These are phyloP conservation scores for Drosophila mimica DNA, from an alignment of 2,888 invertebrate genomes.

Conservation along the genomic window DNA sequence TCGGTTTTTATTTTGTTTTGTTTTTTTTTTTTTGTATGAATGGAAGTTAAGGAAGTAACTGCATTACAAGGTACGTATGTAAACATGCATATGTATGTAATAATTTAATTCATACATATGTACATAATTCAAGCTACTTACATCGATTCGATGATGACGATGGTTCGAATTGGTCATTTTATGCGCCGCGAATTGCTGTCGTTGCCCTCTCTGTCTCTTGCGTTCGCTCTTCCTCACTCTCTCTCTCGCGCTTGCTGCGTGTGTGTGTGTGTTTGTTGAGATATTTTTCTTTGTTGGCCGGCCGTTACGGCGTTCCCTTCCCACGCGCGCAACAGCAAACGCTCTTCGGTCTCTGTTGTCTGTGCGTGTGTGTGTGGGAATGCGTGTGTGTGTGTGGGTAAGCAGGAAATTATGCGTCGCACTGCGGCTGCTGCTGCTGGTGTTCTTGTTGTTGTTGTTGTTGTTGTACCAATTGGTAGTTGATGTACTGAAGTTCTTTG, in stretches of 20 bases:
- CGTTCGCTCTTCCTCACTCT: conserved; percentile 14
- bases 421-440: conserved; percentile 51
- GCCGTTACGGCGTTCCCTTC: conserved; percentile 59
- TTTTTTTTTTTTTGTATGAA: conserved; percentile 16
- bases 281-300: conserved; percentile 70
- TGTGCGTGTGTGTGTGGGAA: conserved; percentile 48
- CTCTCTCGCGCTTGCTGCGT: not conserved
- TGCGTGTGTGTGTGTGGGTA: conserved; percentile 53
- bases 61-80: conserved; percentile 8
- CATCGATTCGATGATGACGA: conserved; percentile 71
- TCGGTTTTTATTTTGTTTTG: conserved; percentile 22
- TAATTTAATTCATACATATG: conserved; percentile 9
- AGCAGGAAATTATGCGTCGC: conserved; percentile 77
- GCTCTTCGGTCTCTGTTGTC: conserved; percentile 32
- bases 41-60: conserved; percentile 11
- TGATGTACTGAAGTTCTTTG: conserved; percentile 57
- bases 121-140: conserved; percentile 54
- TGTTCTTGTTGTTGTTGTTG: conserved; percentile 32
- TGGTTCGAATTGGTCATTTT: conserved; percentile 79
- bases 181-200: conserved; percentile 62
- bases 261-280: conserved; percentile 23
- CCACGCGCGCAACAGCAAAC: conserved; percentile 59
- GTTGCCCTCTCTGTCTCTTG: conserved; percentile 50
- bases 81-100: not conserved
- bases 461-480: conserved; percentile 51